Base-by-base conservation (phyloP, 2,888 invertebrate species). In the Adelphocoris suturalis region DNA sequence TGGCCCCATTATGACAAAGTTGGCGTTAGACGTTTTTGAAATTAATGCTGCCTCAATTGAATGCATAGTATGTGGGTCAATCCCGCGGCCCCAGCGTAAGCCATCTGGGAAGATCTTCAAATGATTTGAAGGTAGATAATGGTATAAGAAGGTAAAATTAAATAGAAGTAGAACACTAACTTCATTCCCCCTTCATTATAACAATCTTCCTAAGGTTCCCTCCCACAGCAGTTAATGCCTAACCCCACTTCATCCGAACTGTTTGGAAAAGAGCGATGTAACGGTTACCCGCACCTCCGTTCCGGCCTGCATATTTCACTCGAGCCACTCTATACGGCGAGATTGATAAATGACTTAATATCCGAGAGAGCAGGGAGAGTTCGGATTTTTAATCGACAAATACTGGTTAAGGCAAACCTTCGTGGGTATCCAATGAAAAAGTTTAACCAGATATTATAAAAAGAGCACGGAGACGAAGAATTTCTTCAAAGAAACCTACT, bases 271-370 rank as follows among this genome's bases (percentile, higher is more conserved):
- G 23, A 37, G 37, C 68, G 27, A 68, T 23, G 68, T 68, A 68
- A 68, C 68, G 68, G 68, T 19, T 68, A 23, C 68, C 68, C 68
- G 68, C 68, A 68, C 23, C 68, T 19, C 19, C 57, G n/a, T 57
- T 16, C 7, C 23, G 19, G 68, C 27, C 27, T 23, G 0, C 11
- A 68, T 0, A 23, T 68, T 68, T 23, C 19, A 23, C 68, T 68
- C 68, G 9, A 12, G 13, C 19, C 68, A 12, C 23, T 23, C 46
- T 5, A 14, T 80, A 37, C 80, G 80, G 80, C 19, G 16, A 47
- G 80, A 80, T 46, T 80, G 80, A 37, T 80, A 47, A 80, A 80
- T 80, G 80, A 80, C 80, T 80, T 80, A 80, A 80, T 80, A 80
- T 37, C 80, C 68, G 11, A 23, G 7, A 68, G 68, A 68, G 23